Evolutionary conservation across 2,797 vertebrate species (phyloP).

Genomic region (Myoxocephalus aenaeus): DNA sequence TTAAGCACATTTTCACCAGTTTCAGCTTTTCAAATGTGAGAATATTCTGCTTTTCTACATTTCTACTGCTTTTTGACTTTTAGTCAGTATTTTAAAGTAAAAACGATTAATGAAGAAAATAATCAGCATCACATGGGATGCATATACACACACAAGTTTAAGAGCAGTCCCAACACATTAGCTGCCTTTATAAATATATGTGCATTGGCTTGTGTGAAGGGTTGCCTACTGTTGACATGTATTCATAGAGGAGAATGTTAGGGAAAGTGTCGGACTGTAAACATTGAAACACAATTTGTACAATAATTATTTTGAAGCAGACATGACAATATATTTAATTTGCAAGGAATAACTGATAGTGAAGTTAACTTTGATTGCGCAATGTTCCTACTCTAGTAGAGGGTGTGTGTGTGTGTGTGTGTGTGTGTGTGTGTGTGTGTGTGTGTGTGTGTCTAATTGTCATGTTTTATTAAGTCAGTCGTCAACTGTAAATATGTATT

Average conservation of each 20-base stretch:
- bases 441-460: neutral
- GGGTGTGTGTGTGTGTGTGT: neutral
- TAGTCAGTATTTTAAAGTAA: too few species aligned
- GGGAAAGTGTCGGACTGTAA: neutral
- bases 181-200: neutral
- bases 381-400: neutral
- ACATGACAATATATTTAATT: neutral
- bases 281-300: neutral
- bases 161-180: neutral
- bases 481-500: neutral
- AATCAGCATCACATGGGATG: neutral
- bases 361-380: neutral
- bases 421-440: too few species aligned
- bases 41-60: too few species aligned
- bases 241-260: too few species aligned
- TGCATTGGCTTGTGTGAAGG: neutral
- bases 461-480: neutral
- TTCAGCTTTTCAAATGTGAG: too few species aligned
- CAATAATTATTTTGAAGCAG: too few species aligned
- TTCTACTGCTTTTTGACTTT: too few species aligned
- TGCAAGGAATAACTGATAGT: neutral
- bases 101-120: too few species aligned
- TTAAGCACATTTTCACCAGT: too few species aligned
- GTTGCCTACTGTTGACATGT: neutral
- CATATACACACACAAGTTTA: neutral